Evolutionary conservation across 2,888 invertebrate genomes (phyloP), one percentile per base, ranked within the genome.

Genomic region (Crioceris asparagi): DNA sequence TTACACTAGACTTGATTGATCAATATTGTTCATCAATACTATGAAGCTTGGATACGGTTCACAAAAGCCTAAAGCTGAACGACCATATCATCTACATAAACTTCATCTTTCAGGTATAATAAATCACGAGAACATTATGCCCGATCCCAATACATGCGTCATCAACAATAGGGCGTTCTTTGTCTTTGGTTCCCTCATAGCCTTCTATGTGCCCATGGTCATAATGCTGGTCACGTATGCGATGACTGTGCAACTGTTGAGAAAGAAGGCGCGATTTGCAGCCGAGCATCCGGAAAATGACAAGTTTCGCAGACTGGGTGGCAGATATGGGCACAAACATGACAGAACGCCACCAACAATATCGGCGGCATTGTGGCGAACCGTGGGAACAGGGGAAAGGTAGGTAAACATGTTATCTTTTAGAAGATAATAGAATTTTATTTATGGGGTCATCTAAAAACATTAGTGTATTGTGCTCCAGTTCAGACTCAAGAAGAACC

Each of bases 131-230:
- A 86, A 85, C 63, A 84, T 86, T 52, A 86, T 86, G 83, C 86
- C 86, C 4, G 72, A 77, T 35, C 75, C 79, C 29, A 72, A 76
- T 27, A 64, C 74, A 38, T 87, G 87, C 62, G 83, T 82, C 41
- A 87, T 87, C 61, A 86, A 86, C 69, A 86, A 87, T 63, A 69
- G 84, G 3, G 72, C 83, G 18, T 87, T 87, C 65, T 86, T 87
- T 72, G 82, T 91, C 35, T 87, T 90, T 62, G 94, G 93, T 14
- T 93, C 92, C 0, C 67, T 92, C 57, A 81, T 90, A 38, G 88
- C 93, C 21, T 96, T 96, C 68, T 92, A 93, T 70, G 83, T 94
- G 48, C 94, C 94, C 4, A 88, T 94, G 80, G 70, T 90, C 48
- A 86, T 88, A 51, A 94, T 96, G 94, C 83, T 92, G 43, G 78